Base-by-base conservation (phyloP, 2,797 vertebrate genomes). In the Gymnodraco acuticeps region DNA sequence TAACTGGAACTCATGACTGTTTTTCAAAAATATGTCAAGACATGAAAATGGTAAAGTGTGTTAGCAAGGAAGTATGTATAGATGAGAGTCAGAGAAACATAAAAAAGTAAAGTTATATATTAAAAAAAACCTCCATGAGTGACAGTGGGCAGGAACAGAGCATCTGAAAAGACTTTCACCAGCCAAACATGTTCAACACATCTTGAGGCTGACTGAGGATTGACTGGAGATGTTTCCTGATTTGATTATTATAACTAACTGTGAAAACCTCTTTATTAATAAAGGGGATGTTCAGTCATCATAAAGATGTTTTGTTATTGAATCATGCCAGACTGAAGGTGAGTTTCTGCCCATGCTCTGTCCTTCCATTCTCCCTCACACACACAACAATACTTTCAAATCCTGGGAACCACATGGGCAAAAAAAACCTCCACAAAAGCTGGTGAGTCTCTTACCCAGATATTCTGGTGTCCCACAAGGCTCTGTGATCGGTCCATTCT, bases 401-500 rank as follows among this genome's bases (percentile, higher is more conserved):
- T 96, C 95, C 95, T 96, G 92, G 92, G 87, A 90, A 93, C 92
- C 91, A 95, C 93, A 90, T 93, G 91, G 86, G 87, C 87, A 53
- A 23, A 85, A 33, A 65, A 56, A 64, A 42, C 5, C 27, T 27
- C 27, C 2, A 62, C 23, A 74, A 17, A 9, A n/a, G 38, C 11
- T 5, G 5, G 31, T 47, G 17, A 50, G 51, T 42, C 20, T 70
- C 84, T 16, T 93, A 96, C 96, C 96, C 20, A 97, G 86, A 70
- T 97, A 97, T 78, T 97, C 96, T 0, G 96, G 96, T 33, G 96
- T 97, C 86, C 96, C 96, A 64, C 96, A 97, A 1, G 96, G 96
- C 72, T 97, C 96, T 13, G 96, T 96, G 77, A 97, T 95, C n/a
- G 96, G 92, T 54, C 96, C 96, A 0, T 96, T 97, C 87, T 97